phyloP scores from a whole-genome alignment of 1,140 invertebrate genomes.

The Yoshiicerus persimilis region DNA sequence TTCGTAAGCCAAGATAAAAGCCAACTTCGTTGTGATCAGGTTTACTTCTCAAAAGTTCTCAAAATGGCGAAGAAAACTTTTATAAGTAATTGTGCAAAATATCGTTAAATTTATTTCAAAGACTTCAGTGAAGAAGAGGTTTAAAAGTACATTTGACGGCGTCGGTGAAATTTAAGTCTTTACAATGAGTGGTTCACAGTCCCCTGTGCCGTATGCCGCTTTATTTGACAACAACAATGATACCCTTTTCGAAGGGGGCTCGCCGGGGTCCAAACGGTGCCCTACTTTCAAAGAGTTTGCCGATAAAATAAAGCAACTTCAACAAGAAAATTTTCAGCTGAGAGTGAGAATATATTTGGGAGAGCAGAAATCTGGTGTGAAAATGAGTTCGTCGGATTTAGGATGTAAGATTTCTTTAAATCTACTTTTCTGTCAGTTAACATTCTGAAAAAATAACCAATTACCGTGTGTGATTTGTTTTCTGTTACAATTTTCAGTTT shows the following conservation, averaged over 20 bases:
- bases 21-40: background rate
- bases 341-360: constrained; percentile 33
- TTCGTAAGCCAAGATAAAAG: background rate
- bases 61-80: background rate
- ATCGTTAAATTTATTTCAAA: background rate
- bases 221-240: background rate
- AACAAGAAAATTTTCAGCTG: constrained; percentile 44
- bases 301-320: constrained; percentile 34
- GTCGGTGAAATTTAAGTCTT: background rate
- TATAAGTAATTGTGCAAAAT: background rate
- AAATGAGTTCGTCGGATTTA: constrained; percentile 21
- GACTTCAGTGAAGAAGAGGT: background rate
- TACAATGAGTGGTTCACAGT: background rate
- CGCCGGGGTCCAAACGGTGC: constrained; percentile 32
- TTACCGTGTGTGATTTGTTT: background rate
- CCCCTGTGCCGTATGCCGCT: background rate
- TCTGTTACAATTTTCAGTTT: background rate
- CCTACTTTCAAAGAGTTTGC: constrained; percentile 42
- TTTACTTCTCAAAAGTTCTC: background rate
- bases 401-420: background rate
- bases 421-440: too few relatives aligned
- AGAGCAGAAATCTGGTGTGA: constrained; percentile 36
- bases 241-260: background rate
- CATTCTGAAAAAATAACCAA: too few relatives aligned
- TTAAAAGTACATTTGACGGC: background rate